These are phyloP conservation scores for Chlorops oryzae DNA, from an alignment of 1,140 invertebrate genomes.

Conservation along the genomic window DNA sequence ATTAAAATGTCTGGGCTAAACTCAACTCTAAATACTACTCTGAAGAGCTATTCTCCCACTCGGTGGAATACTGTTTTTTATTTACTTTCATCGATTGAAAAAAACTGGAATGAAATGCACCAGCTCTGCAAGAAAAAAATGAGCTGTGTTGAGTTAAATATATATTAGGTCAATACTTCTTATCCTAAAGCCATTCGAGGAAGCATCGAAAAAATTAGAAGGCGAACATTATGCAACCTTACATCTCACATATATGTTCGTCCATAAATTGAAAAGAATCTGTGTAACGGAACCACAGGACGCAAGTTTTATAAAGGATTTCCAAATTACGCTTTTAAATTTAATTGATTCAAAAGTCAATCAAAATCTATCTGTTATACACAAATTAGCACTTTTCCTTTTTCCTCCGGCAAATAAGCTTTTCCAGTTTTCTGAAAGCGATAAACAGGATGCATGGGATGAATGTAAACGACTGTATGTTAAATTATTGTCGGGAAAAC, in stretches of 20 bases:
- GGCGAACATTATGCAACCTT: constrained; percentile 6
- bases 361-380: too few relatives aligned
- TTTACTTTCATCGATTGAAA: constrained; percentile 2
- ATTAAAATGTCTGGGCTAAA: too few relatives aligned
- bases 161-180: background rate
- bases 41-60: constrained; percentile 3
- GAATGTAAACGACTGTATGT: constrained; percentile 1
- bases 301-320: background rate
- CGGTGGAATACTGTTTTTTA: constrained; percentile 7
- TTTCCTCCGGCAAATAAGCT: constrained; percentile 8
- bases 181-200: background rate
- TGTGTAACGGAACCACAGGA: background rate
- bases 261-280: background rate
- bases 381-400: too few relatives aligned
- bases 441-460: background rate
- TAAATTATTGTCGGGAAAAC: too few relatives aligned
- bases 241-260: background rate
- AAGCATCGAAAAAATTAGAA: constrained; percentile 7
- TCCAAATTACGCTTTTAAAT: background rate
- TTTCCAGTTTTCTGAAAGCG: background rate
- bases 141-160: background rate
- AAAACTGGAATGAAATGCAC: constrained; percentile 2
- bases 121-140: constrained; percentile 3
- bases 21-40: background rate
- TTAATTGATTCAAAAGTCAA: background rate